Evolutionary conservation across 2,797 vertebrate species (phyloP).

Genomic region (Parauchenoglanis punctatus): DNA sequence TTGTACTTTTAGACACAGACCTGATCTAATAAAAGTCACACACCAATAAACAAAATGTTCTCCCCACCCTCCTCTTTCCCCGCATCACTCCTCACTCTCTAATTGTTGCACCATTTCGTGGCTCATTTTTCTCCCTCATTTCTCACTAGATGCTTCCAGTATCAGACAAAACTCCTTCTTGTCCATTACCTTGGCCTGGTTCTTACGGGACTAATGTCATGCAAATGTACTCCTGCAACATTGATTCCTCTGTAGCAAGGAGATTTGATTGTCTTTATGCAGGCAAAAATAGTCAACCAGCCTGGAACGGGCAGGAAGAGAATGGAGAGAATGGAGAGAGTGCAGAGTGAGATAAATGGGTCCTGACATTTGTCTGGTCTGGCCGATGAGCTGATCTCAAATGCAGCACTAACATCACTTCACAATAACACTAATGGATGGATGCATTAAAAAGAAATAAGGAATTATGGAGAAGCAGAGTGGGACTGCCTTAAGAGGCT

Average conservation of each 20-base stretch:
- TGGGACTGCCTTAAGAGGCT: neutral
- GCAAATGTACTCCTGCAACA: conserved; percentile 46
- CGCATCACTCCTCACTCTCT: conserved; percentile 25
- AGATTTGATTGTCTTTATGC: conserved; percentile 59
- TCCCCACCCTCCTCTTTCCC: neutral
- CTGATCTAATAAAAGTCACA: conserved; percentile 25
- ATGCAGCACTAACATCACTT: conserved; percentile 42
- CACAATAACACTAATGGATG: conserved; percentile 47
- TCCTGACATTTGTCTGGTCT: conserved; percentile 46
- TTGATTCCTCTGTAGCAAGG: conserved; percentile 51
- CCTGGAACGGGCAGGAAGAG: conserved; percentile 11
- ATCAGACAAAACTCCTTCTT: conserved; percentile 46
- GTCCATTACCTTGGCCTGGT: conserved; percentile 29
- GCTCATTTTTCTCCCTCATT: conserved; percentile 12
- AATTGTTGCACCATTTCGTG: neutral
- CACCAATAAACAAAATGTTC: conserved; percentile 19
- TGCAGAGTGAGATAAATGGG: conserved; percentile 34
- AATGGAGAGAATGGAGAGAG: neutral
- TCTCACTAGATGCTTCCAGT: conserved; percentile 13
- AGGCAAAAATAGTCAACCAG: conserved; percentile 55
- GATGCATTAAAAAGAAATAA: conserved; percentile 48
- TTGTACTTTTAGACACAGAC: conserved; percentile 3
- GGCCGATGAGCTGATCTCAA: conserved; percentile 50
- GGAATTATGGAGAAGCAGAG: neutral
- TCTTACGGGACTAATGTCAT: conserved; percentile 52